phyloP scores from a whole-genome alignment of 2,113 vertebrate genomes.

The Orycteropus afer region DNA sequence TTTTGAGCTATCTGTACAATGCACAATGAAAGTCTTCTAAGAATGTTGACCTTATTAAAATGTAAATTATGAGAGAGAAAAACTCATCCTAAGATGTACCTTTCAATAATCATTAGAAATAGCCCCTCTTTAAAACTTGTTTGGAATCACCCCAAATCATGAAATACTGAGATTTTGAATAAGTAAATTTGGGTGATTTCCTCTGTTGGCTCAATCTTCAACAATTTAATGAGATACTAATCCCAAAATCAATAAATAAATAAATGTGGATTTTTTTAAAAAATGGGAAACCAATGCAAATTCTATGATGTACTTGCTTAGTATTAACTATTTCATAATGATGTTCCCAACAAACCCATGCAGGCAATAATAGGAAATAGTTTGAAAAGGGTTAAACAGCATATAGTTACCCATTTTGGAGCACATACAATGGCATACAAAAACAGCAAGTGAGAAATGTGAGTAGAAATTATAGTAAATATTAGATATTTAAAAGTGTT shows the following conservation, averaged over 20 bases:
- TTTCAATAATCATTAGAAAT: neutral
- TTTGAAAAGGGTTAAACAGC: neutral
- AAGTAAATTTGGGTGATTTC: neutral
- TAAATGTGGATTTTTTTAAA: no score
- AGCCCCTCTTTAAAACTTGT: neutral
- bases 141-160: neutral
- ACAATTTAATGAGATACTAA: neutral
- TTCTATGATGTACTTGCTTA: neutral
- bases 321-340: neutral
- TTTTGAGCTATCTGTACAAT: neutral
- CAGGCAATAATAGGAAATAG: neutral
- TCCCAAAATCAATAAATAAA: no score
- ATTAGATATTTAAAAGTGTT: neutral
- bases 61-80: neutral
- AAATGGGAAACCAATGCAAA: neutral
- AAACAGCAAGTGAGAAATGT: neutral
- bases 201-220: neutral
- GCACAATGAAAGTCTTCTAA: neutral
- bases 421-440: neutral
- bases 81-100: neutral
- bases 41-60: neutral
- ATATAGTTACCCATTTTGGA: neutral
- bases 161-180: neutral
- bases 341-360: neutral
- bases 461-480: neutral